These are phyloP conservation scores for Hoplostethus mediterraneus DNA, from an alignment of 2,797 vertebrate genomes.

Conservation along the genomic window DNA sequence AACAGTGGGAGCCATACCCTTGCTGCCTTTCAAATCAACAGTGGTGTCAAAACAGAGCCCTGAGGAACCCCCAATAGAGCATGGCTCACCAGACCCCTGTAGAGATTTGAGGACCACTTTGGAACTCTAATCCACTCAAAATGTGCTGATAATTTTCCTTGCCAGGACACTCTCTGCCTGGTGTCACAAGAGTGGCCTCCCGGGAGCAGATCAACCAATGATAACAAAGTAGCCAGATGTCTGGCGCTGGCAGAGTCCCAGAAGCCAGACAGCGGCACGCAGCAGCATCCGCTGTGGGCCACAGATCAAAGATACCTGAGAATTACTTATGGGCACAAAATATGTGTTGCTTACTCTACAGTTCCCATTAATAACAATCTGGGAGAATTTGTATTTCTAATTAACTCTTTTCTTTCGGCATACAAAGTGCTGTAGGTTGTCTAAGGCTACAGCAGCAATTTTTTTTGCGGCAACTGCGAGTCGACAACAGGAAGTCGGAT, in stretches of 20 bases:
- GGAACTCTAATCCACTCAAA: slow-evolving; percentile 92
- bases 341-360: slow-evolving; percentile 94
- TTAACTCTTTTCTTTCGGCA: slow-evolving; percentile 97
- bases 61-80: slow-evolving; percentile 81
- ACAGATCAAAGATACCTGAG: slow-evolving; percentile 99
- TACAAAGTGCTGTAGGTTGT: slow-evolving; percentile 85
- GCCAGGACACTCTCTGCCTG: slow-evolving; percentile 97
- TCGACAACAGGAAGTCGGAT: slow-evolving; percentile 86
- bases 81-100: slow-evolving; percentile 84
- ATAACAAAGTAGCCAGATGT: slow-evolving; percentile 99
- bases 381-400: slow-evolving; percentile 99
- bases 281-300: slow-evolving; percentile 93
- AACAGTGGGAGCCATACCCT: slow-evolving; percentile 74
- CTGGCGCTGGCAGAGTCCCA: slow-evolving; percentile 96
- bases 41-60: slow-evolving; percentile 79
- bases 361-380: slow-evolving; percentile 98
- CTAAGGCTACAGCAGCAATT: slow-evolving; percentile 77
- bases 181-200: slow-evolving; percentile 95
- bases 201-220: slow-evolving; percentile 98
- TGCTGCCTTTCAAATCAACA: slow-evolving; percentile 70
- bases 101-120: slow-evolving; percentile 93
- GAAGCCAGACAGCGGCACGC: slow-evolving; percentile 94
- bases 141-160: slow-evolving; percentile 95
- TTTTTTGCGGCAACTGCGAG: slow-evolving; percentile 71
- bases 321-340: slow-evolving; percentile 99